phyloP scores from a whole-genome alignment of 1,140 invertebrate genomes.

The Drosophila carrolli region DNA sequence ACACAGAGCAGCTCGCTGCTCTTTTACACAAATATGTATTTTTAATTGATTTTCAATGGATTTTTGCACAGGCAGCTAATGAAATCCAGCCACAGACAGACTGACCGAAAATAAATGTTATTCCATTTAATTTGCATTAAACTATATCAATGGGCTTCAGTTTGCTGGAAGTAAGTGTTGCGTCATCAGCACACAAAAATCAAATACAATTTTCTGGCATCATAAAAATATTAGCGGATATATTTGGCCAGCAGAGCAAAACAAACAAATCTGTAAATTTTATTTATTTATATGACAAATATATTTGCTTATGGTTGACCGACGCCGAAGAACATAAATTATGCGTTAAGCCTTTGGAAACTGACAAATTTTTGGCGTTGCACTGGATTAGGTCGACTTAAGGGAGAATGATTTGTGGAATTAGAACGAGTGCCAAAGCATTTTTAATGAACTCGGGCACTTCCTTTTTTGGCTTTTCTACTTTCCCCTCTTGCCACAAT shows the following conservation, averaged over 20 bases:
- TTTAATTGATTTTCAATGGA: slow-evolving; percentile 46
- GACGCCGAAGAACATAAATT: slow-evolving; percentile 27
- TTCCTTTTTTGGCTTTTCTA: slow-evolving; percentile 9
- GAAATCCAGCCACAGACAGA: slow-evolving; percentile 32
- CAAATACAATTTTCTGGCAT: slow-evolving; percentile 16
- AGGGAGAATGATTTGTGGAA: slow-evolving; percentile 43
- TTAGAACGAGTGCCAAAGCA: slow-evolving; percentile 28
- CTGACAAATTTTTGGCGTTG: slow-evolving; percentile 49
- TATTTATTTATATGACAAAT: slow-evolving; percentile 28
- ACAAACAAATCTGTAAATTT: slow-evolving; percentile 4
- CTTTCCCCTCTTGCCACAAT: not conserved
- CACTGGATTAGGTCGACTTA: slow-evolving; percentile 38
- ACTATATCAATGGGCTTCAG: slow-evolving; percentile 26
- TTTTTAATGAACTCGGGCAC: slow-evolving; percentile 42
- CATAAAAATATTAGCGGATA: slow-evolving; percentile 3
- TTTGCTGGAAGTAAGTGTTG: slow-evolving; percentile 19
- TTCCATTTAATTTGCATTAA: slow-evolving; percentile 45
- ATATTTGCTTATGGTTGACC: slow-evolving; percentile 30
- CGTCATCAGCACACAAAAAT: slow-evolving; percentile 40
- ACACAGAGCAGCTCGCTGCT: slow-evolving; percentile 1
- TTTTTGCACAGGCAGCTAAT: slow-evolving; percentile 32
- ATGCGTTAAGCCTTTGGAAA: slow-evolving; percentile 38
- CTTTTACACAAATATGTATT: slow-evolving; percentile 45
- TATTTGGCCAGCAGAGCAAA: slow-evolving; percentile 9
- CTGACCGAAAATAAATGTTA: slow-evolving; percentile 42